These are phyloP conservation scores for Anastrepha obliqua DNA, from an alignment of 1,140 invertebrate species.

Conservation along the genomic window DNA sequence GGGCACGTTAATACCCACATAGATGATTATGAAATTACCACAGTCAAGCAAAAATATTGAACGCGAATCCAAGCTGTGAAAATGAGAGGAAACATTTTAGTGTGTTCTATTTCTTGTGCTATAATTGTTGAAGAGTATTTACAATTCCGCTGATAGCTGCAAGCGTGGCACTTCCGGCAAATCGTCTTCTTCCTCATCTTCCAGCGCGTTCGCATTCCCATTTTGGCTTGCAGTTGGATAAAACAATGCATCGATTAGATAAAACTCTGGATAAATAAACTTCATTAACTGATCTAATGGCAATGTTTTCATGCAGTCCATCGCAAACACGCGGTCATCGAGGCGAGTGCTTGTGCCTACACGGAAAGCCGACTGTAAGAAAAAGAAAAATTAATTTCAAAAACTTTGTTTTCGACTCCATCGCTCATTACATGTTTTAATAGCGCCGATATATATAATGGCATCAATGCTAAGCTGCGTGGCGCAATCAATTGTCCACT, in stretches of 20 bases:
- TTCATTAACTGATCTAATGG: conserved; percentile 89
- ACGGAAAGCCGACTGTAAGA: conserved; percentile 86
- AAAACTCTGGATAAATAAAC: conserved; percentile 94
- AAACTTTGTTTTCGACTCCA: conserved; percentile 8
- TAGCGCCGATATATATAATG: conserved; percentile 92
- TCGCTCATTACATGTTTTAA: conserved; percentile 88
- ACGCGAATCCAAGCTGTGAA: conserved; percentile 83
- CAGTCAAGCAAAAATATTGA: conserved; percentile 95
- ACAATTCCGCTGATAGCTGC: conserved; percentile 83
- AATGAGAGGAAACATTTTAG: neutral
- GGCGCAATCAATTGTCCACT: conserved; percentile 83
- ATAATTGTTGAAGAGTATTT: conserved; percentile 48
- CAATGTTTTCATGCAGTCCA: conserved; percentile 95
- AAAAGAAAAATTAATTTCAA: conserved; percentile 2
- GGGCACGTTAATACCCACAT: conserved; percentile 89
- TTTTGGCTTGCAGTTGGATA: conserved; percentile 77
- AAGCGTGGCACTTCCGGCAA: conserved; percentile 80
- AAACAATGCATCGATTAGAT: conserved; percentile 86
- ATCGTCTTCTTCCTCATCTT: conserved; percentile 75
- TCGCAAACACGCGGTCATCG: conserved; percentile 94
- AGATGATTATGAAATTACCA: conserved; percentile 88
- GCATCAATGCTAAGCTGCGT: conserved; percentile 85
- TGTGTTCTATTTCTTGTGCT: neutral
- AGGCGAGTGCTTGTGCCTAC: conserved; percentile 89
- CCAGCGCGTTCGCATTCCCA: conserved; percentile 53